Base-by-base conservation (phyloP, 2,888 invertebrate genomes). In the Drosophila multiciliata region DNA sequence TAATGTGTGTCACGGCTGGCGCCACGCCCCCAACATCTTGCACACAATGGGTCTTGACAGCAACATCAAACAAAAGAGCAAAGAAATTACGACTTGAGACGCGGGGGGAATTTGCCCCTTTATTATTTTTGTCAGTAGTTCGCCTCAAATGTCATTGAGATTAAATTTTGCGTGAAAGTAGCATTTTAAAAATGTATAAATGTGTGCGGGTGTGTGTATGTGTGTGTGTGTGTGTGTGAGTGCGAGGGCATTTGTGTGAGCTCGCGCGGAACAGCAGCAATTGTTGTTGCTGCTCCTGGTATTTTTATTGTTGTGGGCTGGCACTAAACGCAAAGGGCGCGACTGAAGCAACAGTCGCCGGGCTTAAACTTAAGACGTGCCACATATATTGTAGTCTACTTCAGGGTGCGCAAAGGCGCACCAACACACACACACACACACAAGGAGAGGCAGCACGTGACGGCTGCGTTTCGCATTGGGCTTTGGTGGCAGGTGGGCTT, bases 151-250 rank as follows among this genome's bases (percentile, higher is more conserved):
- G 87, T 90, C 89, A 87, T 90, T 90, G 80, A 79, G 90, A 84
- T 87, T 90, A 87, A 87, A 87, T 87, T 90, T 90, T 87, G 87
- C 87, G 89, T 87, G 87, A 87, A 87, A 87, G 89, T 90, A 90
- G 89, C 87, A 75, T 90, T 90, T 83, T 81, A 86, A 86, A 85
- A 85, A 87, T 72, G 69, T 83, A 77, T 71, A 71, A 71, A 62
- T 65, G 58, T 59, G 58, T 50, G 17, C 40, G 36, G 29, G 33
- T 17, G 57, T 32, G 66, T 8, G 64, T 29, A 20, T 32, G 55
- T 49, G 57, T 26, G 29, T 50, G 66, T 38, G 53, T 69, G 76
- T 54, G 59, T 52, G 54, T 26, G 53, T 17, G 29, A 33, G 53
- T 50, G 48, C n/a, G 40, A 42, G 63, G 38, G 55, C 66, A 72